Conservation (phyloP, 2,797 vertebrate species). For the Clarias laeviceps region DNA sequence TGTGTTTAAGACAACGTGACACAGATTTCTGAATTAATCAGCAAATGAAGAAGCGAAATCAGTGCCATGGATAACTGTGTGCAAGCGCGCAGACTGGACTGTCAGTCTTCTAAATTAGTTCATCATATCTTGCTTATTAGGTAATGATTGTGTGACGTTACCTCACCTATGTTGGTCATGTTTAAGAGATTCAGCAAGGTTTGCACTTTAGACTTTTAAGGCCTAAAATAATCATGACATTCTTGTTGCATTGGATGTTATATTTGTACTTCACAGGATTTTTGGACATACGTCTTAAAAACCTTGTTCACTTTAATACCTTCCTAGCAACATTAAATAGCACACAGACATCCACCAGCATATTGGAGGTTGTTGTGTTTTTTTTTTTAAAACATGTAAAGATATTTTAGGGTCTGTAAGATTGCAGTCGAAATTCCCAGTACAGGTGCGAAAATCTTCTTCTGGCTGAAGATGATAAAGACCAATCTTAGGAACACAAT, state of each 20-base stretch:
- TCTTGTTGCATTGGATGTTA: neutral
- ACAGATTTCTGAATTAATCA: neutral
- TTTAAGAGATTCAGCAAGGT: neutral
- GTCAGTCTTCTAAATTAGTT: neutral
- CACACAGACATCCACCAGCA: neutral
- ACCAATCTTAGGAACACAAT: neutral
- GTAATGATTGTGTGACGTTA: neutral
- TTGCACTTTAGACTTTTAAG: neutral
- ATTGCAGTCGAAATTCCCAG: neutral
- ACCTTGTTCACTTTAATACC: neutral
- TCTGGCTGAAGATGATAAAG: neutral
- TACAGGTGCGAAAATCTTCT: neutral
- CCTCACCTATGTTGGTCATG: too few relatives aligned
- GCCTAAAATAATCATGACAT: neutral
- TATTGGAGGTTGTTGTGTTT: neutral
- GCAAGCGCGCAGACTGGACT: too few relatives aligned
- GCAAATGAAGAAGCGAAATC: neutral
- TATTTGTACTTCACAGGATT: neutral
- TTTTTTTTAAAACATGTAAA: neutral
- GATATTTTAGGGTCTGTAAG: neutral
- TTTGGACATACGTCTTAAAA: neutral
- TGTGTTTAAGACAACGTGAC: neutral
- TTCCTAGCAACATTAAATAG: neutral
- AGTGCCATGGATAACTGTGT: neutral
- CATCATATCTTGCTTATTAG: neutral